phyloP scores from a whole-genome alignment of 2,113 vertebrate genomes.

The Sylvilagus bachmani region DNA sequence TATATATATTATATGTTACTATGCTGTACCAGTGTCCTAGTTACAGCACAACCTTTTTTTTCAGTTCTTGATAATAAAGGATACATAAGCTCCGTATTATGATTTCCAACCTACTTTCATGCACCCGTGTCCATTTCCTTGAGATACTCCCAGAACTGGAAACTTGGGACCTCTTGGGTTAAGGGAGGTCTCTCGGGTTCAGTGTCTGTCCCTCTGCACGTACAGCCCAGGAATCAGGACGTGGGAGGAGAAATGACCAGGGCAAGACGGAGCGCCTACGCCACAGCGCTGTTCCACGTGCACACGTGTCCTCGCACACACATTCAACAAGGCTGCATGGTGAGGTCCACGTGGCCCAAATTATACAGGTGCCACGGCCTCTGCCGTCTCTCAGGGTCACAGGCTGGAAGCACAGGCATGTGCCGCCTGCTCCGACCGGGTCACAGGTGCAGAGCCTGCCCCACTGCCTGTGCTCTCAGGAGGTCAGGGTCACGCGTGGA shows the following conservation, averaged over 20 bases:
- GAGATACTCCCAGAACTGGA: neutral
- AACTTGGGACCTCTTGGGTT: neutral
- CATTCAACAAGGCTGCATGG: neutral
- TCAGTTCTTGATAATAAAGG: neutral
- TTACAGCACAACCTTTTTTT: too few species aligned
- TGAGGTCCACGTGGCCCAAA: accelerated
- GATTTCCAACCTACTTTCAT: neutral
- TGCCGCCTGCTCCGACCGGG: neutral
- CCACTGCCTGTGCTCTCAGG: too few species aligned
- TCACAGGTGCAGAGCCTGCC: neutral
- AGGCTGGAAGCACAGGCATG: neutral
- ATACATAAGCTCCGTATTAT: neutral
- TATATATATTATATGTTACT: too few species aligned
- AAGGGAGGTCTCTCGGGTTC: neutral
- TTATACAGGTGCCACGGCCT: neutral
- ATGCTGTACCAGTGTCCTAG: too few species aligned
- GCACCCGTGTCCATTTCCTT: neutral
- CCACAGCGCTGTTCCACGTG: accelerated
- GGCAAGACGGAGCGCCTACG: neutral
- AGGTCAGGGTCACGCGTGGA: neutral
- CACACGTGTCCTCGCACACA: neutral
- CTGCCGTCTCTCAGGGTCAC: neutral
- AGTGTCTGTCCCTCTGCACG: neutral
- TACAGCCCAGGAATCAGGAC: neutral
- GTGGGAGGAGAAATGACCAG: neutral